These are phyloP conservation scores for Halictus ligatus DNA, from an alignment of 2,888 invertebrate genomes.

Conservation along the genomic window DNA sequence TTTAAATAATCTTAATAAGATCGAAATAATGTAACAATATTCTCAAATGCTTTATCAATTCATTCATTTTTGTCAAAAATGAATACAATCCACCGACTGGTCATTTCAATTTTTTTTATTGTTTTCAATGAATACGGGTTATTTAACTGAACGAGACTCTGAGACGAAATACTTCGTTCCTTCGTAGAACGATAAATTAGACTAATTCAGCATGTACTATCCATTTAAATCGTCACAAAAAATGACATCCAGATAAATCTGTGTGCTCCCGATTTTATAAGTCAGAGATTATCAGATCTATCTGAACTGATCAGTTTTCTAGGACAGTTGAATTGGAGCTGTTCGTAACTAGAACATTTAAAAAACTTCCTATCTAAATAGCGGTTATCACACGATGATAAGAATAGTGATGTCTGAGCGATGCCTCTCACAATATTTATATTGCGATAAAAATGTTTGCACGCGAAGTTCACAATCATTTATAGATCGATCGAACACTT, in stretches of 20 bases:
- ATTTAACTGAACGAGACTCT: neutral
- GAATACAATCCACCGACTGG: no score
- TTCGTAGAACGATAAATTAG: neutral
- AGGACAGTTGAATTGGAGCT: no score
- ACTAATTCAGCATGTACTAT: neutral
- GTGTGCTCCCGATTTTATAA: conserved; percentile 7
- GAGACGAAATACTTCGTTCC: neutral
- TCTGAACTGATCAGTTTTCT: neutral
- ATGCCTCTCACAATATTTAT: neutral
- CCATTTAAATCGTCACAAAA: neutral
- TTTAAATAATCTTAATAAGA: no score
- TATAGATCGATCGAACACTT: neutral
- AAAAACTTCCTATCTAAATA: neutral
- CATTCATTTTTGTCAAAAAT: no score
- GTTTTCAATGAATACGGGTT: neutral
- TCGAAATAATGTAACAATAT: no score
- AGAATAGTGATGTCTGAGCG: neutral
- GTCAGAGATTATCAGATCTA: conserved; percentile 41
- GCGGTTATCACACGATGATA: neutral
- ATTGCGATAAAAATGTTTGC: neutral
- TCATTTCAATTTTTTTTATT: neutral
- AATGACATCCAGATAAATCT: conserved; percentile 30
- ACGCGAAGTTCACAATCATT: neutral
- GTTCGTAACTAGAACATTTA: neutral
- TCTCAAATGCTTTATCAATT: no score